Percentiles rank a stretch among this genome's conserved stretches.
Conservation (phyloP, 1,140 invertebrate genomes). For the Mylabris phalerata region DNA sequence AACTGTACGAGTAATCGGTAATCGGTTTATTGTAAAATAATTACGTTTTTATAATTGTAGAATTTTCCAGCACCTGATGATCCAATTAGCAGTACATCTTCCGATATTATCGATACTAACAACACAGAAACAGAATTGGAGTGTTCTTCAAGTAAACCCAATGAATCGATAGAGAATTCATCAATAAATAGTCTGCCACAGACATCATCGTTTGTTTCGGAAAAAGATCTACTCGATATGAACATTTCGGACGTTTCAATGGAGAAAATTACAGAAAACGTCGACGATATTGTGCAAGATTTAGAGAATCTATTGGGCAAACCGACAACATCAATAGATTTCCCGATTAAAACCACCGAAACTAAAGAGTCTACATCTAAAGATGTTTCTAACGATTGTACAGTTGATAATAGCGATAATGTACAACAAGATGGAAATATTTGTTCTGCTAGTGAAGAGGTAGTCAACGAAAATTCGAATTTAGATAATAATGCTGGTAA, state of each 20-base stretch:
- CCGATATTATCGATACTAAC: slow-evolving; percentile 20
- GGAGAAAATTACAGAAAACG: slow-evolving; percentile 38
- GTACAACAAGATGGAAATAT: background rate
- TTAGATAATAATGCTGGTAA: background rate
- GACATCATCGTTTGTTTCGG: slow-evolving; percentile 19
- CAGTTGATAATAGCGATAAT: background rate
- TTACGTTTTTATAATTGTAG: background rate
- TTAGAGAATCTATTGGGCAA: slow-evolving; percentile 38
- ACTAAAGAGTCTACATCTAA: background rate
- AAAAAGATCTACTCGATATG: slow-evolving; percentile 35
- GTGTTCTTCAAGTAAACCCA: background rate
- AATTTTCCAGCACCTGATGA: slow-evolving; percentile 31
- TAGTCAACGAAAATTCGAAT: background rate
- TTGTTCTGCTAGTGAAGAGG: background rate
- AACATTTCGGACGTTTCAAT: slow-evolving; percentile 27
- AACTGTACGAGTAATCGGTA: slow-evolving; percentile 21
- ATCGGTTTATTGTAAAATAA: background rate
- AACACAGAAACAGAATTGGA: background rate
- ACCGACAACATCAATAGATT: slow-evolving; percentile 13
- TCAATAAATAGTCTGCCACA: background rate
- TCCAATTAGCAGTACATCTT: slow-evolving; percentile 36
- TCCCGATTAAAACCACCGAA: background rate
- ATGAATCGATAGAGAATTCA: background rate
- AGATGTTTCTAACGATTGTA: background rate
- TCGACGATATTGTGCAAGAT: slow-evolving; percentile 40